Base-by-base conservation (phyloP, 2,113 vertebrate species). In the Galemys pyrenaicus region DNA sequence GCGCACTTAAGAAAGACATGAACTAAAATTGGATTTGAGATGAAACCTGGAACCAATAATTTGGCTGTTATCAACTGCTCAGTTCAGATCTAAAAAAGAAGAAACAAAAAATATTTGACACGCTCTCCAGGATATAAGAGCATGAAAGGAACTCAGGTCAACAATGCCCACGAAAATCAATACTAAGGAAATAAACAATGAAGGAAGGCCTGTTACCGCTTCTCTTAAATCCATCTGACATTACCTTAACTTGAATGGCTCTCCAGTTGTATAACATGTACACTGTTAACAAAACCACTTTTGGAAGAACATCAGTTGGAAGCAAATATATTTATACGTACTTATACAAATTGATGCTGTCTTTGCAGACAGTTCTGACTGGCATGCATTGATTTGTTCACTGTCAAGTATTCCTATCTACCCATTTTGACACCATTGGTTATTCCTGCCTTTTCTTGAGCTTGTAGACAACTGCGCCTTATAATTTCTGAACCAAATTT, bases 211-310 rank as follows among this genome's bases (percentile, higher is more conserved):
- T 2, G 2, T 62, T 70, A 20, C 24, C 39, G 20, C 26, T 84
- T 88, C 65, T 62, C 16, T 19, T 74, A 54, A 87, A 74, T 54
- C 20, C 20, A 79, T 51, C 65, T 68, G 37, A 39, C 79, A 41
- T 81, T 74, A 82, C 39, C 51, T 77, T 86, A 71, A 67, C 35
- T 39, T 5, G 79, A 51, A 35, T 16, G 26, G 7, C 9, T 62
- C 56, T 19, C 49, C 46, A 79, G 65, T 22, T 49, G n/a, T 88
- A 56, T 65, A 83, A 73, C 84, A 89, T 46, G 39, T 4, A 10
- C 49, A n/a, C 28, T 17, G 41, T 49, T 62, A 77, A 73, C 35
- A 67, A 78, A 91, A 95, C 16, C 19, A 85, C 71, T 74, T 95
- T 83, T 49, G 77, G 39, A 89, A 82, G 9, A 67, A 85, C 28